Evolutionary conservation across 1,140 invertebrate species (phyloP).

Genomic region (Marisa cornuarietis): DNA sequence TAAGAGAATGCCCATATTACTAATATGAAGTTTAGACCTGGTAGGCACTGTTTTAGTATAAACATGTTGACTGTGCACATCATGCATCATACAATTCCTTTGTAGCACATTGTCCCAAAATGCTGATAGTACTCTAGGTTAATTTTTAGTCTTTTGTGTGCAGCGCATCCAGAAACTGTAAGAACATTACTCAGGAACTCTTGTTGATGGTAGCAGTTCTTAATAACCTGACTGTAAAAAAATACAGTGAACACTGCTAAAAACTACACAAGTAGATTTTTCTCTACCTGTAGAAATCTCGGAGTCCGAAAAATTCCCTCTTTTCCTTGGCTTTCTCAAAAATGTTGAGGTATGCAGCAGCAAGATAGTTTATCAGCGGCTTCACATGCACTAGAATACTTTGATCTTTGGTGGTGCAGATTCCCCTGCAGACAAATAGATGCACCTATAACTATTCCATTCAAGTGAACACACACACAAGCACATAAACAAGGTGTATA

Average conservation of each 20-base stretch:
- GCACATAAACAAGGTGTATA: not conserved
- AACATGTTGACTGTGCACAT: no score
- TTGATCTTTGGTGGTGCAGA: constrained; percentile 41
- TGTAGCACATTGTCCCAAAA: no score
- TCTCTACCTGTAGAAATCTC: constrained; percentile 62
- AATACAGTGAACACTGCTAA: not conserved
- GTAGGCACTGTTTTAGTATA: no score
- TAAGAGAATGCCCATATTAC: no score
- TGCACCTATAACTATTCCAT: not conserved
- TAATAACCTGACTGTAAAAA: not conserved
- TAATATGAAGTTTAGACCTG: no score
- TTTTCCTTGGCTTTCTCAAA: constrained; percentile 40
- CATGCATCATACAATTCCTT: no score
- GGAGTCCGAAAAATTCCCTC: constrained; percentile 63
- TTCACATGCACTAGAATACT: constrained; percentile 22
- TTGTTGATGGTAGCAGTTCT: not conserved
- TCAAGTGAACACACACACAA: no score
- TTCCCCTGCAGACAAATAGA: constrained; percentile 46
- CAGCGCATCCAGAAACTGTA: not conserved
- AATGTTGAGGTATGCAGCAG: constrained; percentile 50
- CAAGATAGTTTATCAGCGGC: constrained; percentile 40
- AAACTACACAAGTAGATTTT: not conserved
- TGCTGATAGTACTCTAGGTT: not conserved
- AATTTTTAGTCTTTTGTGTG: not conserved
- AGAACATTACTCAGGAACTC: not conserved